Conservation (phyloP, 2,888 invertebrate species). For the Lomographa bimaculata region DNA sequence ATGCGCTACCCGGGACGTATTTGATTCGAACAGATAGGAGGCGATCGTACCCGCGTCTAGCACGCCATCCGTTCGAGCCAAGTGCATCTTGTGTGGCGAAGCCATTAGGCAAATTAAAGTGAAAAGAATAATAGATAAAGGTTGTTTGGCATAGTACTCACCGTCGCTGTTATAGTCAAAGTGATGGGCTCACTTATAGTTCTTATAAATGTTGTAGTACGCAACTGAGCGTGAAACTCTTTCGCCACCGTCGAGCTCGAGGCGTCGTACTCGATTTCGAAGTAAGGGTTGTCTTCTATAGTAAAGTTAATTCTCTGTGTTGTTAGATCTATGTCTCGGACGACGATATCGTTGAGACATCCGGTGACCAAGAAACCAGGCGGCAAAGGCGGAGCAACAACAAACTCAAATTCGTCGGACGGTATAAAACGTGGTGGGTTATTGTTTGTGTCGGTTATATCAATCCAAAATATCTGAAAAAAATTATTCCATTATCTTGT, state of each 20-base stretch:
- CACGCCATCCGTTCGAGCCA: too few species aligned
- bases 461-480: constrained; percentile 64
- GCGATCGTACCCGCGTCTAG: too few species aligned
- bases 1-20: too few species aligned
- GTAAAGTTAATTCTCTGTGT: constrained; percentile 63
- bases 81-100: too few species aligned
- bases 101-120: too few species aligned
- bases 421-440: constrained; percentile 67
- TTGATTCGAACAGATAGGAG: too few species aligned
- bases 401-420: constrained; percentile 52
- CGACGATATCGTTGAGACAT: constrained; percentile 65
- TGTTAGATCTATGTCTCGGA: constrained; percentile 80
- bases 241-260: constrained; percentile 47
- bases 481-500: too few species aligned
- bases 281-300: constrained; percentile 60
- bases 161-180: constrained; percentile 66
- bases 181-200: constrained; percentile 56
- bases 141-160: constrained; percentile 51
- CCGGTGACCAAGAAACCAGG: constrained; percentile 67
- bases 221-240: constrained; percentile 59
- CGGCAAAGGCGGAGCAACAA: constrained; percentile 73
- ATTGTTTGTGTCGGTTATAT: constrained; percentile 77
- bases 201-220: constrained; percentile 60
- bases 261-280: constrained; percentile 59
- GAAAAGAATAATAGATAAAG: too few species aligned